phyloP scores from a whole-genome alignment of 2,113 vertebrate genomes.

The Tachuris rubrigastra region DNA sequence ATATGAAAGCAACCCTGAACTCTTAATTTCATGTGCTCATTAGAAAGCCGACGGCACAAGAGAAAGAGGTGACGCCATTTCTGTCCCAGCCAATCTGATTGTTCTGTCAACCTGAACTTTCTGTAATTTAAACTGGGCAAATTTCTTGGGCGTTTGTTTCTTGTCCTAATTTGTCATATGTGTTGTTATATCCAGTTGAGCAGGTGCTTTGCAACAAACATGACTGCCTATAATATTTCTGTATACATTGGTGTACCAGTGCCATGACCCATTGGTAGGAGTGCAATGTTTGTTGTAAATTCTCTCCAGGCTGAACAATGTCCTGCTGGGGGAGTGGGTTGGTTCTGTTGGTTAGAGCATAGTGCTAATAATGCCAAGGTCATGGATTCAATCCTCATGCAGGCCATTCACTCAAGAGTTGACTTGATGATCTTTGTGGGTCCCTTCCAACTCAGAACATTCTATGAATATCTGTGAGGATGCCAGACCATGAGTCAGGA shows the following conservation, averaged over 20 bases:
- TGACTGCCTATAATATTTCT: background rate
- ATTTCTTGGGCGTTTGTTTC: background rate
- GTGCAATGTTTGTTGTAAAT: accelerated
- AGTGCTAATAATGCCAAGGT: background rate
- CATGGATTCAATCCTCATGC: background rate
- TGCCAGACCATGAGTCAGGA: background rate
- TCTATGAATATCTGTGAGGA: background rate
- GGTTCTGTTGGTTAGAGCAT: background rate
- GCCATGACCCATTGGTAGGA: no score
- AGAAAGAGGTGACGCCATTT: background rate
- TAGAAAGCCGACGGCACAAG: background rate
- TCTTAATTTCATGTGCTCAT: background rate
- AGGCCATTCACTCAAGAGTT: background rate
- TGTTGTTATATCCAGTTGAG: background rate
- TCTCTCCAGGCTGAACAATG: background rate
- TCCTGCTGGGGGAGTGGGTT: background rate
- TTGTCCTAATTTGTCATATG: background rate
- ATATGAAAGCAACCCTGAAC: background rate
- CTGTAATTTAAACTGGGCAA: background rate
- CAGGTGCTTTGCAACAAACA: background rate
- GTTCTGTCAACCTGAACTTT: background rate
- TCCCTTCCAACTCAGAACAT: background rate
- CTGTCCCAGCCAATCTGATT: background rate
- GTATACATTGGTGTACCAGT: background rate
- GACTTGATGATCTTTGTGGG: background rate